A percentile compares a stretch with the other conserved stretches of the same genome.
phyloP scores from a whole-genome alignment of 2,888 invertebrate genomes.

The Synanthedon tipuliformis region DNA sequence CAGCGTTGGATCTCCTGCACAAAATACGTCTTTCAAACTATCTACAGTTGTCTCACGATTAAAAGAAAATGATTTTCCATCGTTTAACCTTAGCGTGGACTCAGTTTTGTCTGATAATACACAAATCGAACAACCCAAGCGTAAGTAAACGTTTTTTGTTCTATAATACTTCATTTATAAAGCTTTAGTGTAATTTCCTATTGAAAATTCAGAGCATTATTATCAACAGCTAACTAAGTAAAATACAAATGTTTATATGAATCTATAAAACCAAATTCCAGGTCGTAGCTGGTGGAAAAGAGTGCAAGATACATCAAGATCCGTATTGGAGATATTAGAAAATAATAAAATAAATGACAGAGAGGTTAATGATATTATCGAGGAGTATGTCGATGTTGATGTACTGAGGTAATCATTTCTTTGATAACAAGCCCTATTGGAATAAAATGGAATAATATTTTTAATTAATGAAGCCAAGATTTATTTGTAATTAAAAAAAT shows the following conservation, averaged over 20 bases:
- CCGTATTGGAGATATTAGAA: constrained; percentile 35
- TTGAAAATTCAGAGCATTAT: too few species aligned
- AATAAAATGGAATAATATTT: too few species aligned
- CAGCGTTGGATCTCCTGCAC: constrained; percentile 39
- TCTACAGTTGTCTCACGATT: constrained; percentile 29
- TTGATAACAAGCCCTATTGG: too few species aligned
- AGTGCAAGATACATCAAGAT: constrained; percentile 38
- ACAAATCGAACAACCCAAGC: constrained; percentile 40
- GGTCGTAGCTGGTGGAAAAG: constrained; percentile 59
- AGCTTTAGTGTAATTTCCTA: too few species aligned
- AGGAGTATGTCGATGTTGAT: constrained; percentile 44
- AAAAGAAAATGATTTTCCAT: constrained; percentile 23
- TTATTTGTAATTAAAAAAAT: too few species aligned
- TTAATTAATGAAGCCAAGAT: too few species aligned
- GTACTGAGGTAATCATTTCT: constrained; percentile 31
- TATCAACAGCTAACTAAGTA: too few species aligned
- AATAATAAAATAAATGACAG: constrained; percentile 24
- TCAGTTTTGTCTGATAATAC: constrained; percentile 49
- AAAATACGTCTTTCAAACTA: constrained; percentile 27
- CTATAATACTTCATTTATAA: background rate
- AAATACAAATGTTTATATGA: too few species aligned
- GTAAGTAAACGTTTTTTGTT: constrained; percentile 28
- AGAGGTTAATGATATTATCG: constrained; percentile 22
- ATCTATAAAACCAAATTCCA: constrained; percentile 14
- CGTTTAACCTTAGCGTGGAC: constrained; percentile 28